Evolutionary conservation across 1,140 invertebrate species (phyloP).

Genomic region (Caenorhabditis tropicalis): DNA sequence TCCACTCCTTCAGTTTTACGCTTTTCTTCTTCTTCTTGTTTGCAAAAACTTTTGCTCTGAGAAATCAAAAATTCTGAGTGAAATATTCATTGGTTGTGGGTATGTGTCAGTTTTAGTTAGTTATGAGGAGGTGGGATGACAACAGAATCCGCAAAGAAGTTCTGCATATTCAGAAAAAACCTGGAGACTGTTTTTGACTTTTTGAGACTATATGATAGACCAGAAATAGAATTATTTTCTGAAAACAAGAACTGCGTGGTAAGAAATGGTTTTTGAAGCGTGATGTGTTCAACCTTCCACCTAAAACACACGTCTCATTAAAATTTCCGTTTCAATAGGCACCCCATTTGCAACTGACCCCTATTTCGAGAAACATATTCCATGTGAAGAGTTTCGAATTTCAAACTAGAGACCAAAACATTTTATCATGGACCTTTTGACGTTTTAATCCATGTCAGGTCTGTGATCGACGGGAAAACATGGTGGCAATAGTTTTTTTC

Average conservation of each 20-base stretch:
- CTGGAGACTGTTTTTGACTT: background rate
- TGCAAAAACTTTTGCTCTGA: constrained; percentile 3
- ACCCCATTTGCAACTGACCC: background rate
- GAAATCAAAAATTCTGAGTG: constrained; percentile 7
- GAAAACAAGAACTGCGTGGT: no score
- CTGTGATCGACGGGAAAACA: background rate
- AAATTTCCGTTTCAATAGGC: background rate
- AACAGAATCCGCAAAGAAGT: background rate
- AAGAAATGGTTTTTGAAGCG: no score
- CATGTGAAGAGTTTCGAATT: background rate
- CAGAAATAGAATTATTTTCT: no score
- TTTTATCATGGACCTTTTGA: background rate
- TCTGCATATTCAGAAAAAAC: background rate
- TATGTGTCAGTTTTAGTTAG: background rate
- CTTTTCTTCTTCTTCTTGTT: constrained; percentile 16
- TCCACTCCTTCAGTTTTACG: background rate
- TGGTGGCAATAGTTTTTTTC: background rate
- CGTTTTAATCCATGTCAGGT: background rate
- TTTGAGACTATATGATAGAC: no score
- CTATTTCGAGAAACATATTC: no score
- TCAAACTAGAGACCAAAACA: background rate
- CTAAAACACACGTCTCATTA: background rate
- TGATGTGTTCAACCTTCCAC: no score
- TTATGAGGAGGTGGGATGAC: background rate
- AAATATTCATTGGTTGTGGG: background rate